Evolutionary conservation across 1,140 invertebrate genomes (phyloP).

Genomic region (Latrodectus geometricus): DNA sequence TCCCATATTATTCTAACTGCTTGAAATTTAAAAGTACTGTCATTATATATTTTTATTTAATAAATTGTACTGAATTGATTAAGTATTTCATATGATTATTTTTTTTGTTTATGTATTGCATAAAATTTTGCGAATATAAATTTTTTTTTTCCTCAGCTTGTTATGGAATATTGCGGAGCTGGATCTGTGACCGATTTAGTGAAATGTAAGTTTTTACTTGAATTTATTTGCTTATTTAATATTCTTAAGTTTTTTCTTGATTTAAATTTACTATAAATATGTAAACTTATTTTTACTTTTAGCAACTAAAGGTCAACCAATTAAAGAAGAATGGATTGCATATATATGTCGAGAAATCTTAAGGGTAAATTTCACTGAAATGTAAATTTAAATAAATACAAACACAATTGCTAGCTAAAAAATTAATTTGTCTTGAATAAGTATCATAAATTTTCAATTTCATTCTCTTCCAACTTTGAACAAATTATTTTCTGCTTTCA

Average conservation of each 20-base stretch:
- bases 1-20: too few species aligned
- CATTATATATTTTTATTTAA: too few species aligned
- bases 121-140: background rate
- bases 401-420: too few species aligned
- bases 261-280: too few species aligned
- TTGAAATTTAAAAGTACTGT: too few species aligned
- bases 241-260: too few species aligned
- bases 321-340: conserved; percentile 99
- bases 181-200: conserved; percentile 99
- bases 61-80: too few species aligned
- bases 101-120: background rate
- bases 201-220: conserved; percentile 77
- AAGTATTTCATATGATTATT: too few species aligned
- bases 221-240: too few species aligned
- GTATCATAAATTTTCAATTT: too few species aligned
- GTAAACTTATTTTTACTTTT: conserved; percentile 57
- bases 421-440: too few species aligned
- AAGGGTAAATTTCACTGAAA: conserved; percentile 66
- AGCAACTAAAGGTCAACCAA: conserved; percentile 94
- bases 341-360: conserved; percentile 98
- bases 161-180: conserved; percentile 99
- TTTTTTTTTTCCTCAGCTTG: conserved; percentile 74
- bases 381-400: conserved; percentile 67
- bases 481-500: conserved; percentile 67
- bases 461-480: too few species aligned